A percentile compares a stretch with the other conserved stretches of the same genome.
phyloP scores from a whole-genome alignment of 2,113 vertebrate species.

The Dasyornis broadbenti region DNA sequence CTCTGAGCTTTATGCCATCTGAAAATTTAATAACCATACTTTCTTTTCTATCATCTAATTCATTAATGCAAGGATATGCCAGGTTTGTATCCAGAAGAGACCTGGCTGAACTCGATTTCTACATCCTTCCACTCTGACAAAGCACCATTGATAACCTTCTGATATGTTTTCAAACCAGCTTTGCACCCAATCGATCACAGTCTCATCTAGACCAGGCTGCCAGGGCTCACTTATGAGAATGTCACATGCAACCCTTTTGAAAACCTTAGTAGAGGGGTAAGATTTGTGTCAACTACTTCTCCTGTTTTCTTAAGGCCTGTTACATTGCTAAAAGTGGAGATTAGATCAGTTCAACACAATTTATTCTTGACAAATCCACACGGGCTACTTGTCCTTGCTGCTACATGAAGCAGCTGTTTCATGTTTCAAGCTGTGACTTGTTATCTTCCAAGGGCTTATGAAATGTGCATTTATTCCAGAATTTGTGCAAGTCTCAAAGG shows the following conservation, averaged over 20 bases:
- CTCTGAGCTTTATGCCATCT: not conserved
- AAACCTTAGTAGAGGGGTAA: not conserved
- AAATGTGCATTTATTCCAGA: not conserved
- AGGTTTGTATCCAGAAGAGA: not conserved
- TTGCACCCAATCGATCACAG: not conserved
- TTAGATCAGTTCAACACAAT: constrained; percentile 29
- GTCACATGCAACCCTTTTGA: not conserved
- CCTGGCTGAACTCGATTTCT: constrained; percentile 19
- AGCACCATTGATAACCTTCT: not conserved
- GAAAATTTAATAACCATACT: constrained; percentile 43
- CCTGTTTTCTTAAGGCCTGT: not conserved
- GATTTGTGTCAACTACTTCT: not conserved
- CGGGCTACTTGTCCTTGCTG: not conserved
- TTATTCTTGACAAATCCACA: constrained; percentile 14
- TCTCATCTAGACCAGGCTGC: not conserved
- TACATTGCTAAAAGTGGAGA: not conserved
- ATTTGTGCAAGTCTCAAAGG: not conserved
- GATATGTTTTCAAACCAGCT: not conserved
- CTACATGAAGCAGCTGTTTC: not conserved
- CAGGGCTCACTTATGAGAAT: not conserved
- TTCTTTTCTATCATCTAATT: not conserved
- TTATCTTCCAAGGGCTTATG: not conserved
- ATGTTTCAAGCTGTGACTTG: not conserved
- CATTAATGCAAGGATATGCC: constrained; percentile 14
- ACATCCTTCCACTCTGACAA: not conserved